A percentile compares a stretch with the other conserved stretches of the same genome.
These are phyloP conservation scores for Plutomurus gul DNA, from an alignment of 1,140 invertebrate species.

Conservation along the genomic window DNA sequence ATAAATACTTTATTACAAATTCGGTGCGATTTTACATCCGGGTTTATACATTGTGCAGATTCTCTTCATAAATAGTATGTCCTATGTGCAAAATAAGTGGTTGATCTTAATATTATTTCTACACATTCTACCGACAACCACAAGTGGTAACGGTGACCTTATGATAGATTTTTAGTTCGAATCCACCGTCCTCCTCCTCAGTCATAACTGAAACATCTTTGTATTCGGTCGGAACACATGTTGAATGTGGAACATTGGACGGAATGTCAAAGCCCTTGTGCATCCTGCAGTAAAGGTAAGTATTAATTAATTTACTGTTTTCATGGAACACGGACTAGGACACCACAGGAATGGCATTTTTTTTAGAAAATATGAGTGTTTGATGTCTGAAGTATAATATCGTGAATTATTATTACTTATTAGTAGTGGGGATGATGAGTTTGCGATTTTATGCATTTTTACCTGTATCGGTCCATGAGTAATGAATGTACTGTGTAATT, in stretches of 20 bases:
- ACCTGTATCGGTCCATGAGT: constrained; percentile 45
- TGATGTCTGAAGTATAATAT: too few species aligned
- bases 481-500: constrained; percentile 41
- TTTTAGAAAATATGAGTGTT: too few species aligned
- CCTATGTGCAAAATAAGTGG: too few species aligned
- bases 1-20: too few species aligned
- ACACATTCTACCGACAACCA: constrained; percentile 45
- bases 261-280: neutral
- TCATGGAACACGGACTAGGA: neutral
- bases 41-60: too few species aligned
- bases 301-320: neutral
- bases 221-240: constrained; percentile 36
- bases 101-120: too few species aligned
- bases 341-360: too few species aligned
- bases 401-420: too few species aligned
- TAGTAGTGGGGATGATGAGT: too few species aligned
- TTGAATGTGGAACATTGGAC: constrained; percentile 11
- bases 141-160: constrained; percentile 30
- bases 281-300: neutral
- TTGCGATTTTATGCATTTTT: too few species aligned
- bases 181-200: neutral
- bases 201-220: neutral
- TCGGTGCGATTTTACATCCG: too few species aligned
- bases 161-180: neutral
- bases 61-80: too few species aligned